Base-by-base conservation (phyloP, 2,888 invertebrate genomes). In the Pocota personata region DNA sequence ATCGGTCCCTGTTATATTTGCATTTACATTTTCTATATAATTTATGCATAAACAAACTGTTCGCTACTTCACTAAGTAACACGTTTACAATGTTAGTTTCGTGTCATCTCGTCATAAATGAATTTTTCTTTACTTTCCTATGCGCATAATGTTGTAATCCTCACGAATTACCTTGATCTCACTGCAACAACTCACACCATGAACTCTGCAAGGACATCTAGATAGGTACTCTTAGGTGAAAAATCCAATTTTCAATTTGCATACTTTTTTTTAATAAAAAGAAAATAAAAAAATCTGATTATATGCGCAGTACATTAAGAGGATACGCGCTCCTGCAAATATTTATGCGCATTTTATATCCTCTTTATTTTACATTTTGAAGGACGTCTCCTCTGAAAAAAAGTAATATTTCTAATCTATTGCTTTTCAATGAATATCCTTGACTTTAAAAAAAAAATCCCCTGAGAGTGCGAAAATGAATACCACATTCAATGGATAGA, bases 181-280 rank as follows among this genome's bases (percentile, higher is more conserved):
- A 50, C 43, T 67, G 73, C 35, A 24, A 8, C 19, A 48, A 19
- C 35, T 24, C 37, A 40, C 14, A 6, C 67, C 71, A 57, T 71
- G 46, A 71, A 64, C 60, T 58, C 64, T 24, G 40, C 73, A 75
- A 75, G 64, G 79, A 73, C 79, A 66, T 72, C 62, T 8, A 16
- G 3, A 8, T 4, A 14, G 12, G 10, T 5, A 16, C 8, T 27
- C 32, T n/a, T 10, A 8, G 19, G 21, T 72, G 37, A 27, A 35
- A 75, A 62, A 80, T 73, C 30, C 32, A 75, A 75, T 76, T 69
- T 60, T 67, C 67, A 62, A 82, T 76, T 76, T 76, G 24, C 35
- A 73, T 75, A 62, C 24, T 19, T 43, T 21, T 46, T 32, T 21
- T 48, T 35, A n/a, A 7, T 21, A 0, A 14, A 6, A 2, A 24